Percentiles rank a stretch among this genome's conserved stretches.
Evolutionary conservation across 2,888 invertebrate genomes (phyloP).

Genomic region (Masnerella sp.): DNA sequence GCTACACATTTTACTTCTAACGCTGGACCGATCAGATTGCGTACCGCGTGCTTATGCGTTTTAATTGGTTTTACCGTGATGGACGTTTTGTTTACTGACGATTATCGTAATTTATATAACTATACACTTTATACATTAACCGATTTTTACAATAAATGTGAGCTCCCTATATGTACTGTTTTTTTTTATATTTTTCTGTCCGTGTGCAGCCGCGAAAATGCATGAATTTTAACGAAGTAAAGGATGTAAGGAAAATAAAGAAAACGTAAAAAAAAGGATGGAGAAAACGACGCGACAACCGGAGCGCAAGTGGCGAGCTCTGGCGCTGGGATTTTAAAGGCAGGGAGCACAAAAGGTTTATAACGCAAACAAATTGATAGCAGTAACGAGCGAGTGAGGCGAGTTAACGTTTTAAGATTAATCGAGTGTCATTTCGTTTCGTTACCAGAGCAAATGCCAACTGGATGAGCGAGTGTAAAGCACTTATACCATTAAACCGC

Average conservation of each 20-base stretch:
- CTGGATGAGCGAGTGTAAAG: slow-evolving; percentile 62
- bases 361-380: slow-evolving; percentile 41
- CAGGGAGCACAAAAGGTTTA: slow-evolving; percentile 58
- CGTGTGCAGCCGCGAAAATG: slow-evolving; percentile 32
- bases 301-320: slow-evolving; percentile 71
- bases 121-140: background rate
- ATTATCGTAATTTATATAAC: background rate
- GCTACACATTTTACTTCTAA: too few species aligned
- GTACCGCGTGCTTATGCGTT: too few species aligned
- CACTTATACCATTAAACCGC: slow-evolving; percentile 50
- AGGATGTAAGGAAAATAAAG: too few species aligned
- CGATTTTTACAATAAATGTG: background rate
- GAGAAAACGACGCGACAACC: too few species aligned
- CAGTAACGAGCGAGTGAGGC: slow-evolving; percentile 57
- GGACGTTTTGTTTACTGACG: too few species aligned
- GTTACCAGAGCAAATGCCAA: slow-evolving; percentile 50
- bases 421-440: slow-evolving; percentile 53
- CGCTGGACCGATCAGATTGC: too few species aligned
- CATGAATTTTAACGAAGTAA: too few species aligned
- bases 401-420: slow-evolving; percentile 58
- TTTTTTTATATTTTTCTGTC: background rate
- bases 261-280: too few species aligned
- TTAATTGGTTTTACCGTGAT: too few species aligned
- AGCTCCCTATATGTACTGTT: background rate
- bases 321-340: slow-evolving; percentile 71